Evolutionary conservation across 2,797 vertebrate genomes (phyloP).

Genomic region (Amblyopsis hoosieri): DNA sequence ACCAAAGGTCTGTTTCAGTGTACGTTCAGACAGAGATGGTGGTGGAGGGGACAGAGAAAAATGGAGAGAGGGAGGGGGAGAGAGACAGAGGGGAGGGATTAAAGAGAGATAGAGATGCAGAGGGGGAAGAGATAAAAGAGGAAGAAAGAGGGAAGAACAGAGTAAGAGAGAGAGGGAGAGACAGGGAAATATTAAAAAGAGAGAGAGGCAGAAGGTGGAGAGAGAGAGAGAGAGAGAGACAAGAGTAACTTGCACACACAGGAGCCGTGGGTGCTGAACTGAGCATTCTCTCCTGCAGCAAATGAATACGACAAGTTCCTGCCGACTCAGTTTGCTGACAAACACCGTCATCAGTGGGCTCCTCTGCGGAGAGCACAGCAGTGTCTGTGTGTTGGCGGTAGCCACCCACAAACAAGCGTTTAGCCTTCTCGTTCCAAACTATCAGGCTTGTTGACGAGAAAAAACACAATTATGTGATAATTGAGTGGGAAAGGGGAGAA

Average conservation of each 20-base stretch:
- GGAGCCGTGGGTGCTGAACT: conserved; percentile 27
- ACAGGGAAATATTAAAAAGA: too few relatives aligned
- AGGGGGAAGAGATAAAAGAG: not conserved
- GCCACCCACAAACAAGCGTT: conserved; percentile 28
- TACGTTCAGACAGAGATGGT: conserved; percentile 20
- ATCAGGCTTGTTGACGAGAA: conserved; percentile 13
- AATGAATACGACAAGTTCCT: conserved; percentile 51
- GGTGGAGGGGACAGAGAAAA: conserved; percentile 12
- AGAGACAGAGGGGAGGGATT: not conserved
- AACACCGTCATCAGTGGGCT: conserved; percentile 5
- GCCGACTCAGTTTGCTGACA: conserved; percentile 23
- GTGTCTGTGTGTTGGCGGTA: conserved; percentile 33
- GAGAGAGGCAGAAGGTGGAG: not conserved
- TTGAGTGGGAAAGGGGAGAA: not conserved
- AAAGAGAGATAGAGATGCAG: not conserved
- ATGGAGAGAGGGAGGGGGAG: not conserved
- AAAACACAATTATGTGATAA: conserved; percentile 9
- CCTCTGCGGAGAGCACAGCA: conserved; percentile 9
- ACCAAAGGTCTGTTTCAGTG: conserved; percentile 55
- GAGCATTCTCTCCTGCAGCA: conserved; percentile 42
- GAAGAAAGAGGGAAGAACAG: too few relatives aligned
- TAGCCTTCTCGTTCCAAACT: conserved; percentile 6
- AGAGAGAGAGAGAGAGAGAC: not conserved
- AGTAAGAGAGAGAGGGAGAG: too few relatives aligned
- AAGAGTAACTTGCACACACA: not conserved